Conservation (phyloP, 2,888 invertebrate species). For the Oeneis ivallda region DNA sequence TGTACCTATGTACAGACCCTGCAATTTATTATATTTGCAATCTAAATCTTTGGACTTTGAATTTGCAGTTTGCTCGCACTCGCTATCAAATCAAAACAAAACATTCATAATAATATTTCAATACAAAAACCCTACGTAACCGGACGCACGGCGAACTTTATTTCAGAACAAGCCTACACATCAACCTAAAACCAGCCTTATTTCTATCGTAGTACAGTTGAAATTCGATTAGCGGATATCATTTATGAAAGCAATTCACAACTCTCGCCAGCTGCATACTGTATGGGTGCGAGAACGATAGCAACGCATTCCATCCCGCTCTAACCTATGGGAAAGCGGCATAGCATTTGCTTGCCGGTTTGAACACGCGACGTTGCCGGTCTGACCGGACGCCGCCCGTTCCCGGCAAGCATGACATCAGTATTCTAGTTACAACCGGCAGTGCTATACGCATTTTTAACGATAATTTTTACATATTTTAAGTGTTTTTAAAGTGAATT, state of each 20-base stretch:
- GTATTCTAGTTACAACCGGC: conserved; percentile 34
- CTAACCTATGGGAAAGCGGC: background rate
- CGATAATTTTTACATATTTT: conserved; percentile 1
- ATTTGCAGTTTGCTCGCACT: background rate
- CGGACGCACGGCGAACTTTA: conserved; percentile 12
- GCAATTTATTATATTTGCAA: no score
- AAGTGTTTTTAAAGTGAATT: background rate
- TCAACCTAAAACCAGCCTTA: conserved; percentile 14
- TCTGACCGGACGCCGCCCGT: conserved; percentile 22
- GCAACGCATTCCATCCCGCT: background rate
- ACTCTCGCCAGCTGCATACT: background rate
- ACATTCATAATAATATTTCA: conserved; percentile 4
- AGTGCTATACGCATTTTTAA: conserved; percentile 22
- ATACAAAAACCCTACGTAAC: conserved; percentile 15
- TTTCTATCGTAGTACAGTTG: background rate
- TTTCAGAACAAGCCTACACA: conserved; percentile 9
- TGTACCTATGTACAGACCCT: no score
- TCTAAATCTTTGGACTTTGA: background rate
- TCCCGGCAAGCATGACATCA: conserved; percentile 23
- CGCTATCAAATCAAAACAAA: conserved; percentile 6
- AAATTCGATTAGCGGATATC: background rate
- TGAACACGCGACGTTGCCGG: conserved; percentile 24
- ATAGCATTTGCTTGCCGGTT: background rate
- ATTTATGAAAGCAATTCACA: background rate
- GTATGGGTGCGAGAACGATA: background rate